A percentile compares a stretch with the other conserved stretches of the same genome.
Conservation (phyloP, 2,888 invertebrate species). For the Mantis religiosa region DNA sequence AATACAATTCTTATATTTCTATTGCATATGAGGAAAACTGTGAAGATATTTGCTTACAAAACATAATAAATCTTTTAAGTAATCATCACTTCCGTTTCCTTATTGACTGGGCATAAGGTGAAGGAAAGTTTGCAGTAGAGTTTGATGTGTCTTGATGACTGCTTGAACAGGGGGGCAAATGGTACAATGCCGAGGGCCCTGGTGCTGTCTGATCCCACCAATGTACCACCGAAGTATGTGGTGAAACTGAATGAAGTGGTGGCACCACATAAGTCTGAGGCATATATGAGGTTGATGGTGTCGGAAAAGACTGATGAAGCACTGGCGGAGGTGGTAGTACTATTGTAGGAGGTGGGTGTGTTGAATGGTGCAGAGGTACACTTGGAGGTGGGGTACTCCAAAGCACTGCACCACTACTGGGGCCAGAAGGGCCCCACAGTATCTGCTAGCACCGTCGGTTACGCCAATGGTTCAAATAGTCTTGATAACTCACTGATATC, state of each 20-base stretch:
- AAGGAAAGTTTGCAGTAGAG: slow-evolving; percentile 17
- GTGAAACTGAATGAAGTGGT: slow-evolving; percentile 16
- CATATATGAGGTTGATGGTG: slow-evolving; percentile 22
- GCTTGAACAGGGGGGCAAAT: slow-evolving; percentile 12
- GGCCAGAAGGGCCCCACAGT: slow-evolving; percentile 52
- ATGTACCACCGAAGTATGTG: slow-evolving; percentile 20
- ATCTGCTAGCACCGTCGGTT: slow-evolving; percentile 68
- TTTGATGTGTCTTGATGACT: slow-evolving; percentile 17
- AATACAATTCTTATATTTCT: background rate
- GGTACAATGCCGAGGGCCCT: slow-evolving; percentile 24
- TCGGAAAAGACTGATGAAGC: slow-evolving; percentile 16
- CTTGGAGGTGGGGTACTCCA: slow-evolving; percentile 27
- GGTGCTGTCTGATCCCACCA: slow-evolving; percentile 28
- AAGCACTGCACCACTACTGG: slow-evolving; percentile 32
- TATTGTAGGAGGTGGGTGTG: slow-evolving; percentile 9
- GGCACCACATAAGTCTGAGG: slow-evolving; percentile 22
- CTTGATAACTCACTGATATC: slow-evolving; percentile 81
- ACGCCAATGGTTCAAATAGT: slow-evolving; percentile 67
- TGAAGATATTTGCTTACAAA: background rate
- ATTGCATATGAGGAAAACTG: background rate
- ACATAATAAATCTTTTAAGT: background rate
- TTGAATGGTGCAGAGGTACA: slow-evolving; percentile 17
- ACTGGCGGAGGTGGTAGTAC: slow-evolving; percentile 17
- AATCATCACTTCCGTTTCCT: slow-evolving; percentile 29
- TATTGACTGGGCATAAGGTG: slow-evolving; percentile 25